phyloP scores from a whole-genome alignment of 1,140 invertebrate species.

The Sitobion miscanthi region DNA sequence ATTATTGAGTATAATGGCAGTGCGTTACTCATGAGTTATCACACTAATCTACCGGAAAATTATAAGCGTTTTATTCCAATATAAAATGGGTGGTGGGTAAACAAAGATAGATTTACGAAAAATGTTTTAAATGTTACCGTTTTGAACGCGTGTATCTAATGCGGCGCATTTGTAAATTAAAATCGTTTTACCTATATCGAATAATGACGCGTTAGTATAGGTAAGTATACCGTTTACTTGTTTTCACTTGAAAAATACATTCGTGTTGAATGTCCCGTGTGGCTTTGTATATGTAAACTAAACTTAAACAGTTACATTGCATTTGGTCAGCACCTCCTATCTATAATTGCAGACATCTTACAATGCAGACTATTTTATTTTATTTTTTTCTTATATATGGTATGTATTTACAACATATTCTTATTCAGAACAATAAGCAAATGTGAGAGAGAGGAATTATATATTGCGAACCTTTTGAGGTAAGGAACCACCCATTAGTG shows the following conservation, averaged over 20 bases:
- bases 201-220: not conserved
- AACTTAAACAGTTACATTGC: not conserved
- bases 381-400: too few species aligned
- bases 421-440: too few species aligned
- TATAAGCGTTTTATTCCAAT: not conserved
- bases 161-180: not conserved
- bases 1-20: too few species aligned
- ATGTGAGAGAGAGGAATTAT: too few species aligned
- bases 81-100: not conserved
- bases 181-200: not conserved
- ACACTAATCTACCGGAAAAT: not conserved
- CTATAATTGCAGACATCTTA: not conserved
- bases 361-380: not conserved
- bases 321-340: not conserved
- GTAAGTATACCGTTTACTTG: too few species aligned
- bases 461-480: too few species aligned
- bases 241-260: too few species aligned
- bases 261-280: too few species aligned
- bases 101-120: not conserved
- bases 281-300: not conserved
- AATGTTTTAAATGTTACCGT: not conserved
- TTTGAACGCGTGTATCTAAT: not conserved
- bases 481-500: too few species aligned
- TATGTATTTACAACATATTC: too few species aligned
- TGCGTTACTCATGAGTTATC: too few species aligned